These are phyloP conservation scores for Hoplostethus mediterraneus DNA, from an alignment of 2,797 vertebrate species.

Conservation along the genomic window DNA sequence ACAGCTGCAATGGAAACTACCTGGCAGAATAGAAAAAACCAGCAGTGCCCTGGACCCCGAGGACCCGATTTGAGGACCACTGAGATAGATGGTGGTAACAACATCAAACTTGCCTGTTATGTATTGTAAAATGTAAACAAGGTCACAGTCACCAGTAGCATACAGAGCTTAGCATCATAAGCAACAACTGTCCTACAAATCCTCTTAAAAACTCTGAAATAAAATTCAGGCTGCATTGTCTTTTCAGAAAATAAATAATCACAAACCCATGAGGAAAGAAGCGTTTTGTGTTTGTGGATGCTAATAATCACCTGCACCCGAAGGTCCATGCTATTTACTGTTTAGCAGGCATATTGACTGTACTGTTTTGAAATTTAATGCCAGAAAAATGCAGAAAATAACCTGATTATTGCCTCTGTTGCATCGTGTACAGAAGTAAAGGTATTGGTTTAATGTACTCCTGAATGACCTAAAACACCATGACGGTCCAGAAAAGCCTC, in stretches of 20 bases:
- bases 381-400: background rate
- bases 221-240: background rate
- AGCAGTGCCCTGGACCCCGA: too few relatives aligned
- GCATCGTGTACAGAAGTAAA: conserved; percentile 7
- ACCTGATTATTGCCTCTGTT: background rate
- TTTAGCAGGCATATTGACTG: background rate
- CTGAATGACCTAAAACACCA: conserved; percentile 4
- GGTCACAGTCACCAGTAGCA: background rate
- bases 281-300: background rate
- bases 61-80: too few relatives aligned
- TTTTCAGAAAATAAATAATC: background rate
- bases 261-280: background rate
- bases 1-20: too few relatives aligned
- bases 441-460: background rate
- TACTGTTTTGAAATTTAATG: background rate
- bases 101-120: too few relatives aligned
- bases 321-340: background rate
- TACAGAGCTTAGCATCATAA: background rate
- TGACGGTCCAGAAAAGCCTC: conserved; percentile 4
- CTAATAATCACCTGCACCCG: background rate
- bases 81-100: too few relatives aligned
- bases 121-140: background rate
- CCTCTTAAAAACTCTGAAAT: background rate
- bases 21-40: too few relatives aligned
- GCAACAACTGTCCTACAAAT: background rate